A percentile compares a stretch with the other conserved stretches of the same genome.
Conservation (phyloP, 2,888 invertebrate genomes). For the Leptopterna dolabrata region DNA sequence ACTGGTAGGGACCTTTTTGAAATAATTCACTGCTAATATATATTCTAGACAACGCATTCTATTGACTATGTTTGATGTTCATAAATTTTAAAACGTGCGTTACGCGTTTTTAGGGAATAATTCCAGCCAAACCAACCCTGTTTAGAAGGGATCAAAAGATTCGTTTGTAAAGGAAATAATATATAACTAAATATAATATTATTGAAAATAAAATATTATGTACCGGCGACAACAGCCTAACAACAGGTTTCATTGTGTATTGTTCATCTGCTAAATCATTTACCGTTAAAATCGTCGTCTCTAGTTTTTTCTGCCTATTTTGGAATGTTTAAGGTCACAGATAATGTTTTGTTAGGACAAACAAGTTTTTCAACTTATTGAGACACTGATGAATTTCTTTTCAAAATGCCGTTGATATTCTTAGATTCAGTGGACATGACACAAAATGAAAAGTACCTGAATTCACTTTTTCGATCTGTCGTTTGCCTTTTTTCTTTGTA, state of each 20-base stretch:
- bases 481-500: neutral
- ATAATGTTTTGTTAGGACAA: too few relatives aligned
- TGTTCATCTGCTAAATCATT: too few relatives aligned
- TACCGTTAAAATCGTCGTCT: too few relatives aligned
- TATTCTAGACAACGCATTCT: neutral
- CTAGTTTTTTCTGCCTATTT: too few relatives aligned
- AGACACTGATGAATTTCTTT: neutral
- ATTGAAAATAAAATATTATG: too few relatives aligned
- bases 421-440: neutral
- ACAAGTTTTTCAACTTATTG: too few relatives aligned
- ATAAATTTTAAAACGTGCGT: neutral
- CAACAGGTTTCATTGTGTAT: too few relatives aligned
- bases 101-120: neutral
- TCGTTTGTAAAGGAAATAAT: neutral
- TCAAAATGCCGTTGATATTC: neutral
- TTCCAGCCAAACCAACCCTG: neutral
- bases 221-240: too few relatives aligned
- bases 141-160: neutral
- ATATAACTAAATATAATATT: neutral
- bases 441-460: conserved; percentile 5
- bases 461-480: conserved; percentile 2
- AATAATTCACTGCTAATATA: neutral
- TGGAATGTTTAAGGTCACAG: too few relatives aligned
- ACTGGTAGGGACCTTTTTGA: neutral
- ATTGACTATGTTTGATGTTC: neutral